Evolutionary conservation across 2,113 vertebrate genomes (phyloP), one percentile per base, ranked within the genome.

Genomic region (Diadophis punctatus): DNA sequence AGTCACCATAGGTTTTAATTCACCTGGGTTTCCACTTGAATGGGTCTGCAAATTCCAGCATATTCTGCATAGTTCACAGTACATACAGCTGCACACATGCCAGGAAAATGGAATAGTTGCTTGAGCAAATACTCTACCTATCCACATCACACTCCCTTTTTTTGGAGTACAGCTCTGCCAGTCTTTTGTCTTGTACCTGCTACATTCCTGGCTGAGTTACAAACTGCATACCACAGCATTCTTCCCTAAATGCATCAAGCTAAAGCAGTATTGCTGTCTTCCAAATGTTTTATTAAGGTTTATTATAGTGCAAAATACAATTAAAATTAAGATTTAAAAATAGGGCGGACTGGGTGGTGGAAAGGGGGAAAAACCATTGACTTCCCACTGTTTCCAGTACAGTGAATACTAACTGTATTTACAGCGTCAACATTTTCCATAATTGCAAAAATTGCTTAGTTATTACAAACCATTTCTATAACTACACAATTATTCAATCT

Each of bases 311-410:
- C 63, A 68, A 68, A 68, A 68, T 68, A 68, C 63, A 34, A 34
- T 68, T 4, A 68, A 60, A 68, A 68, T 68, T 68, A 34, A 68
- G 63, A 68, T 34, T 60, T 60, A 11, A 30, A 60, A 60, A 60
- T 1, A 27, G 58, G 25, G 10, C 1, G 58, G 25, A 60, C 10
- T 0, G 23, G 0, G 10, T 25, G 25, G 58, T 9, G 3, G 58
- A 1, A 51, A 51, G 2, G 25, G 25, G 8, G 0, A 10, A 3
- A 25, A 58, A 58, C 8, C 23, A 25, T 58, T 58, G 56, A 60
- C 25, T 60, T 60, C 25, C 58, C 58, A 60, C 58, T 60, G 9
- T 60, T 58, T 58, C 8, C 23, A 58, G 8, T 25, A 58, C 56
- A 58, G 23, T 58, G 56, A 58, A 25, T 58, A 58, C 56, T 56